Percentiles rank a stretch among this genome's conserved stretches.
phyloP scores from a whole-genome alignment of 2,888 invertebrate genomes.

The Prosapia bicincta region DNA sequence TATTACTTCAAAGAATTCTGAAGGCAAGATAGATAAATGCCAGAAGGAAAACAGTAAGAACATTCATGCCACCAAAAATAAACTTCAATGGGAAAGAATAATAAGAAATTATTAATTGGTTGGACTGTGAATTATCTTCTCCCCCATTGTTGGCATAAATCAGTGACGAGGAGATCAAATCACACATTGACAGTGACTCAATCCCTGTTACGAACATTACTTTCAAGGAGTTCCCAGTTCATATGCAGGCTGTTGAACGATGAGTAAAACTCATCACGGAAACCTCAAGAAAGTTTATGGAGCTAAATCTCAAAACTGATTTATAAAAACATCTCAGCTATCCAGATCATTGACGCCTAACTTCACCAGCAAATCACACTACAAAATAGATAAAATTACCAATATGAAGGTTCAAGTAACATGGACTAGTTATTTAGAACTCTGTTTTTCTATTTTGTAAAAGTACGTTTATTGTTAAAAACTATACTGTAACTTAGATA shows the following conservation, averaged over 20 bases:
- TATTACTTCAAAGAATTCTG: neutral
- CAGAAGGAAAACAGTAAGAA: conserved; percentile 11
- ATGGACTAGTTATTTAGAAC: no score
- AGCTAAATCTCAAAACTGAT: no score
- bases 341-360: conserved; percentile 26
- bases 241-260: no score
- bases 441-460: no score
- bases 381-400: neutral
- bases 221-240: no score
- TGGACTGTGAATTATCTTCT: neutral
- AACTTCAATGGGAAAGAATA: conserved; percentile 1
- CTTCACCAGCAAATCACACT: conserved; percentile 21
- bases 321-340: conserved; percentile 27
- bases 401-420: no score
- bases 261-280: conserved; percentile 12
- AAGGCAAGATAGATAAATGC: conserved; percentile 6
- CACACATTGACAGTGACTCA: no score
- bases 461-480: no score
- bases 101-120: neutral
- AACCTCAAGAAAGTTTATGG: conserved; percentile 29
- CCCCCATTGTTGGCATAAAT: no score
- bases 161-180: no score
- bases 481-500: no score
- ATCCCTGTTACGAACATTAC: no score
- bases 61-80: neutral